phyloP scores from a whole-genome alignment of 2,888 invertebrate species.

The Pachliopta kotzebuea region DNA sequence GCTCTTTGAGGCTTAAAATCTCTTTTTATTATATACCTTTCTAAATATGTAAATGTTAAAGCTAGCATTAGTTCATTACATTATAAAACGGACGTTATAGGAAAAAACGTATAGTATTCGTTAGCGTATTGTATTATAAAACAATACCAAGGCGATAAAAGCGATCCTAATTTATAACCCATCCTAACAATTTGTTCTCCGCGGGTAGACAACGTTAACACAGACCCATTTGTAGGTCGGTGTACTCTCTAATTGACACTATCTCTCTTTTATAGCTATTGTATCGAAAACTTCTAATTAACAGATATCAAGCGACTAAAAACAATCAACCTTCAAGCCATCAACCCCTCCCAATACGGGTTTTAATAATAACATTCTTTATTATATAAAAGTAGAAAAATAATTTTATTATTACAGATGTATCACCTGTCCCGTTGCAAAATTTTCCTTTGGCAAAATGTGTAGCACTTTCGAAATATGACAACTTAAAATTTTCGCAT shows the following conservation, averaged over 20 bases:
- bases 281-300: constrained; percentile 62
- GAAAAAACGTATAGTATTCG: not conserved
- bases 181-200: constrained; percentile 54
- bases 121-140: constrained; percentile 38
- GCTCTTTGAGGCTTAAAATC: no score
- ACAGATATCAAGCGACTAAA: constrained; percentile 52
- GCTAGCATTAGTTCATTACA: no score
- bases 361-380: not conserved
- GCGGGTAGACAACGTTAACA: constrained; percentile 48
- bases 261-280: constrained; percentile 59
- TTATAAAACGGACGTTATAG: not conserved
- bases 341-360: constrained; percentile 28
- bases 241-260: constrained; percentile 61
- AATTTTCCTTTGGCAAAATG: no score
- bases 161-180: constrained; percentile 48
- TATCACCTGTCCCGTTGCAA: no score
- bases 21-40: no score
- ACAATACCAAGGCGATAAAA: constrained; percentile 52
- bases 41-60: no score
- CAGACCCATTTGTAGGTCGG: constrained; percentile 41
- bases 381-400: not conserved
- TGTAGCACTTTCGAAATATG: no score
- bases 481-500: no score
- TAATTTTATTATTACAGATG: no score
- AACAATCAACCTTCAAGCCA: constrained; percentile 59